Evolutionary conservation across 2,888 invertebrate genomes (phyloP).

Genomic region (Netelia virgata): DNA sequence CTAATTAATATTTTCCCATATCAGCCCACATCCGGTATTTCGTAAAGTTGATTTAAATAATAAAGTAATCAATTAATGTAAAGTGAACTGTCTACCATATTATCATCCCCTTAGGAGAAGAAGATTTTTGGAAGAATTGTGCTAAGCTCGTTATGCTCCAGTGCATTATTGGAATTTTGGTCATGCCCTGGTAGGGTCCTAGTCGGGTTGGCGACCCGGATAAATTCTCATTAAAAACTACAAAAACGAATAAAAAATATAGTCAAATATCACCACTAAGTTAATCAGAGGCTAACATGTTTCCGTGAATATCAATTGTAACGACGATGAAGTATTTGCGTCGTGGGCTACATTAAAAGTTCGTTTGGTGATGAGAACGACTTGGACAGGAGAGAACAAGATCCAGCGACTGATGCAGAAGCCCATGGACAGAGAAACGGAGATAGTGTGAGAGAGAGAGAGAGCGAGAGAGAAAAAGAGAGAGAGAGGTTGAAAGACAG

Average conservation of each 20-base stretch:
- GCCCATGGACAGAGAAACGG: slow-evolving; percentile 23
- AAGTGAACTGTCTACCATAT: no score
- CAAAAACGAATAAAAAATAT: not conserved
- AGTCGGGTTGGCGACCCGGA: no score
- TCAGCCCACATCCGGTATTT: no score
- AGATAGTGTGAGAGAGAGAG: slow-evolving; percentile 18
- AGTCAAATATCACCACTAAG: not conserved
- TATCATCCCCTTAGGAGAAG: no score
- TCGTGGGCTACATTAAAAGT: slow-evolving; percentile 45
- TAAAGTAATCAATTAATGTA: no score
- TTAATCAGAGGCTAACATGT: not conserved
- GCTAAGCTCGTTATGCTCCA: no score
- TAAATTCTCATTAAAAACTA: no score
- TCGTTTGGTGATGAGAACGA: slow-evolving; percentile 54
- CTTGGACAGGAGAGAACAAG: slow-evolving; percentile 47
- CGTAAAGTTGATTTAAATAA: no score
- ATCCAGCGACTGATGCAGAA: slow-evolving; percentile 44
- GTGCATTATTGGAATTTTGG: no score
- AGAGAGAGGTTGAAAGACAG: not conserved
- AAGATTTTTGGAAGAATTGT: no score
- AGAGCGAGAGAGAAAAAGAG: slow-evolving; percentile 32
- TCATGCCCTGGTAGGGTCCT: no score
- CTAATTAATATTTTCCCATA: no score
- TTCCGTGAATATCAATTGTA: slow-evolving; percentile 16
- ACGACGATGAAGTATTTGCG: slow-evolving; percentile 6